These are phyloP conservation scores for Rhodeus uyekii DNA, from an alignment of 2,797 vertebrate species.

Conservation along the genomic window DNA sequence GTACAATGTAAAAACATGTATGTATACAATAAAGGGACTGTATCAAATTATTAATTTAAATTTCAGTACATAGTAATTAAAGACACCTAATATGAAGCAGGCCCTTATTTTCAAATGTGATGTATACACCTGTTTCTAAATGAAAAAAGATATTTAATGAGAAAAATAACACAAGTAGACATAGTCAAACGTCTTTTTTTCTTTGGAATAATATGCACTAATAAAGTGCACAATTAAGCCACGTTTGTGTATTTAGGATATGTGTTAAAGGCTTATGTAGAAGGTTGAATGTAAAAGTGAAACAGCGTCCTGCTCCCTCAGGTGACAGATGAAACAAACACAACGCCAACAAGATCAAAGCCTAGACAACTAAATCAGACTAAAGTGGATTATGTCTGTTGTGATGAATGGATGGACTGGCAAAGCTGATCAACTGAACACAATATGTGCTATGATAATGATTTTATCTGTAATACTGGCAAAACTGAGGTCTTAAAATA, in stretches of 20 bases:
- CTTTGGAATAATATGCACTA: no score
- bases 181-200: neutral
- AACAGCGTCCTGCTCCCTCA: constrained; percentile 50
- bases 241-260: neutral
- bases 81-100: neutral
- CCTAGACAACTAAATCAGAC: constrained; percentile 36
- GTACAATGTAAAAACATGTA: neutral
- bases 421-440: constrained; percentile 21
- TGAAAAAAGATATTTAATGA: neutral
- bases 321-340: constrained; percentile 56
- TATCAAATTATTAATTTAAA: no score
- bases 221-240: neutral
- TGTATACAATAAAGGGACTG: neutral
- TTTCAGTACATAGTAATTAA: no score
- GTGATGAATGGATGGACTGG: constrained; percentile 29
- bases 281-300: constrained; percentile 1
- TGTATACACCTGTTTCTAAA: neutral
- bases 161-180: neutral
- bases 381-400: constrained; percentile 49
- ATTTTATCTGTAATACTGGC: neutral
- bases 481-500: neutral
- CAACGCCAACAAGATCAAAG: constrained; percentile 34
- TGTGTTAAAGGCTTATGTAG: neutral
- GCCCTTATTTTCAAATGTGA: neutral
- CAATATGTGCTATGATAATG: constrained; percentile 5